Evolutionary conservation across 2,113 vertebrate species (phyloP).

Genomic region (Plotosus lineatus): DNA sequence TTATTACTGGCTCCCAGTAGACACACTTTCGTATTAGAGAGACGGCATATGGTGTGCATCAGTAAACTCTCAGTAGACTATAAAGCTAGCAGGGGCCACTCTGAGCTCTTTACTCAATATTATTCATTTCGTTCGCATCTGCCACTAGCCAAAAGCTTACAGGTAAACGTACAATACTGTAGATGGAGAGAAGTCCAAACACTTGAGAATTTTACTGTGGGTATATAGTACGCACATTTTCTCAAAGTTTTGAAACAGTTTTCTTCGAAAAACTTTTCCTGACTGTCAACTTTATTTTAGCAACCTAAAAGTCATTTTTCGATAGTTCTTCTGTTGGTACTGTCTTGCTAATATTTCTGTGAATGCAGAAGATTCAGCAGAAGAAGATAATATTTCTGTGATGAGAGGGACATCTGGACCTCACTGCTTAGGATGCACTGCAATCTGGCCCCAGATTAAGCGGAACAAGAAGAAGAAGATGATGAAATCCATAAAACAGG

Average conservation of each 20-base stretch:
- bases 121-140: slow-evolving; percentile 62
- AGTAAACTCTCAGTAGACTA: slow-evolving; percentile 51
- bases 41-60: slow-evolving; percentile 67
- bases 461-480: too few species aligned
- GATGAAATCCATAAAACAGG: too few species aligned
- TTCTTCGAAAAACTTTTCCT: background rate
- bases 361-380: too few species aligned
- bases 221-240: background rate
- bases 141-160: slow-evolving; percentile 29
- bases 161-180: slow-evolving; percentile 10
- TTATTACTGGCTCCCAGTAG: slow-evolving; percentile 59
- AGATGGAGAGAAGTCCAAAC: background rate
- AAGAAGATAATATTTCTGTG: too few species aligned
- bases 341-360: background rate
- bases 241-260: background rate
- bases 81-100: slow-evolving; percentile 53
- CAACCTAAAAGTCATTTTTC: background rate
- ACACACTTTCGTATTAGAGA: slow-evolving; percentile 61
- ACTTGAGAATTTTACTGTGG: background rate
- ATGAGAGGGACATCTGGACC: too few species aligned
- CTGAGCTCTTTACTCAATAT: slow-evolving; percentile 54
- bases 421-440: too few species aligned
- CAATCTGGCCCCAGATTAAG: too few species aligned
- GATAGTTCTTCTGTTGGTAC: background rate
- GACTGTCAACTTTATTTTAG: slow-evolving; percentile 2